Conservation (phyloP, 2,797 vertebrate species). For the Syngnathus acus region DNA sequence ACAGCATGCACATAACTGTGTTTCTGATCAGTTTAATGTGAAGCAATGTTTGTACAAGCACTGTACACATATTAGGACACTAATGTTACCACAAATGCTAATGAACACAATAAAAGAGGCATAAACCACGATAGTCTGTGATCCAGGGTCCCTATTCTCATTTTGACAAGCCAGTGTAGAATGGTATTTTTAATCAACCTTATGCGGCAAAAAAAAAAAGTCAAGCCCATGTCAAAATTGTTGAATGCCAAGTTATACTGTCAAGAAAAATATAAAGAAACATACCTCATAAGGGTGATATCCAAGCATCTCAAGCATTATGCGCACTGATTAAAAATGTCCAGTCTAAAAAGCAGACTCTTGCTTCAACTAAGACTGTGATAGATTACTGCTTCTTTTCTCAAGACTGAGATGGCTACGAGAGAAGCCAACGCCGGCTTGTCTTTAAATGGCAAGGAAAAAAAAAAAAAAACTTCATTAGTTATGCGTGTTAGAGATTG, state of each 20-base stretch:
- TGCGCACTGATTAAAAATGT: constrained; percentile 29
- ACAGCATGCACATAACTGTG: background rate
- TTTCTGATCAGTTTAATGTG: background rate
- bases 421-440: constrained; percentile 48
- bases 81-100: background rate
- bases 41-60: background rate
- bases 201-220: background rate
- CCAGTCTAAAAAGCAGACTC: constrained; percentile 17
- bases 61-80: background rate
- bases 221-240: background rate
- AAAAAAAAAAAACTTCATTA: constrained; percentile 76
- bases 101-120: background rate
- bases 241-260: background rate
- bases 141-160: background rate
- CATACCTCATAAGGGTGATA: constrained; percentile 88
- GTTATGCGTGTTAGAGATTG: constrained; percentile 78
- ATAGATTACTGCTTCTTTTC: constrained; percentile 22
- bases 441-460: constrained; percentile 68
- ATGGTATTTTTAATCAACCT: background rate
- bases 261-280: constrained; percentile 11
- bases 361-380: constrained; percentile 2
- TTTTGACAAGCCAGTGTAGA: background rate
- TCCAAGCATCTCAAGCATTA: constrained; percentile 88
- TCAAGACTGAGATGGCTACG: constrained; percentile 25
- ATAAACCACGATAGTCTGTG: background rate